Evolutionary conservation across 2,797 vertebrate species (phyloP), one percentile per base, ranked within the genome.

Genomic region (Graptemys geographica): DNA sequence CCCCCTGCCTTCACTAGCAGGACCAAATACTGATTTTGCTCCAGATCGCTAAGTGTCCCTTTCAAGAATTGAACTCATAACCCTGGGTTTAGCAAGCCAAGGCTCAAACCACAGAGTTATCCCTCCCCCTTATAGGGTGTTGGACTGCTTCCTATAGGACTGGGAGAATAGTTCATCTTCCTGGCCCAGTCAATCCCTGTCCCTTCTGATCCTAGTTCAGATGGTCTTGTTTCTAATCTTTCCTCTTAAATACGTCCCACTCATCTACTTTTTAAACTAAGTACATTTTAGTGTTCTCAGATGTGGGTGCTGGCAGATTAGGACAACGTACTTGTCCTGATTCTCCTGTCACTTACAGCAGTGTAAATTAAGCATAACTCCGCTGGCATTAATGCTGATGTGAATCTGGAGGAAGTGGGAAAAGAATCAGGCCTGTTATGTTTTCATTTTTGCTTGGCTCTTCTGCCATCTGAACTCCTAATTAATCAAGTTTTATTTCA

Each of bases 261-360:
- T 23, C 19, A 10, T 62, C 47, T 74, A 33, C 1, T 0, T 74
- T 69, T 52, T 21, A 72, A 84, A 90, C 28, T 21, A 81, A 8
- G 8, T 44, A 1, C 28, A 2, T 1, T 12, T 69, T 19, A 65
- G 2, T 33, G 31, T 15, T 25, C 37, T 41, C 9, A 57, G 76
- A 10, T 1, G 3, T 6, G 21, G 12, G 21, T 37, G 27, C 53
- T 84, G 33, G 9, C n/a, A n/a, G 55, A 1, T 59, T 57, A 81
- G 44, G 2, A 7, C 31, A 6, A n/a, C 18, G 8, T 5, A 1
- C 19, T 84, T 0, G 0, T 25, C 47, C 27, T 25, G n/a, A 33
- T 16, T 56, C 37, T 47, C 53, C 3, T 44, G 25, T 72, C 11
- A 8, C 0, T 74, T 80, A 72, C 8, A 55, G 0, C 1, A 51